A percentile compares a stretch with the other conserved stretches of the same genome.
These are phyloP conservation scores for Corythaeola cristata DNA, from an alignment of 2,113 vertebrate species.

Conservation along the genomic window DNA sequence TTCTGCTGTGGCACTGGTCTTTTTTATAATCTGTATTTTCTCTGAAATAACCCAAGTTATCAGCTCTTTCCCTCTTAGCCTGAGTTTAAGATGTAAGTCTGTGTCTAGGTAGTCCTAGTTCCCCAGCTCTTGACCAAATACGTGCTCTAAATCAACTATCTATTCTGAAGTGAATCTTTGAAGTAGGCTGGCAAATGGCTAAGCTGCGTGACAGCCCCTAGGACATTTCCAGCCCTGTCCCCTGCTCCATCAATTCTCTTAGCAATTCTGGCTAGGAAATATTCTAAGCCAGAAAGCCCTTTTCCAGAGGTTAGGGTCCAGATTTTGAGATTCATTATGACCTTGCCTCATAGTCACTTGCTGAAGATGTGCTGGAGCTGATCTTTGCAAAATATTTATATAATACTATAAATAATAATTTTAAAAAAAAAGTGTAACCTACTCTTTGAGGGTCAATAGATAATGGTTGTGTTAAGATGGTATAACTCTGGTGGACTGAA, in stretches of 20 bases:
- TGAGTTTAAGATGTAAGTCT: conserved; percentile 17
- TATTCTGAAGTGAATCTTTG: not conserved
- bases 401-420: not conserved
- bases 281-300: not conserved
- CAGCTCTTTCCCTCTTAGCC: not conserved
- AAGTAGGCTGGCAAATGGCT: conserved; percentile 15
- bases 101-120: conserved; percentile 16
- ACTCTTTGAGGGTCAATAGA: not conserved
- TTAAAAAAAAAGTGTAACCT: not conserved
- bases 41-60: not conserved
- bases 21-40: not conserved
- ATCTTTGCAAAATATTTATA: not conserved
- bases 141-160: not conserved
- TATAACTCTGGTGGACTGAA: not conserved
- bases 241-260: not conserved
- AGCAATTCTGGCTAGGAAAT: not conserved
- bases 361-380: not conserved
- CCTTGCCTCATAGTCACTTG: not conserved
- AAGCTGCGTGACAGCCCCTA: not conserved
- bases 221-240: conserved; percentile 7
- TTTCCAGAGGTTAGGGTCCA: not conserved
- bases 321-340: not conserved
- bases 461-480: conserved; percentile 26
- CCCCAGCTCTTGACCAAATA: not conserved
- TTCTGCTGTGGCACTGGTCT: conserved; percentile 4